Base-by-base conservation (phyloP, 2,888 invertebrate genomes). In the Dicyrtomina minuta region DNA sequence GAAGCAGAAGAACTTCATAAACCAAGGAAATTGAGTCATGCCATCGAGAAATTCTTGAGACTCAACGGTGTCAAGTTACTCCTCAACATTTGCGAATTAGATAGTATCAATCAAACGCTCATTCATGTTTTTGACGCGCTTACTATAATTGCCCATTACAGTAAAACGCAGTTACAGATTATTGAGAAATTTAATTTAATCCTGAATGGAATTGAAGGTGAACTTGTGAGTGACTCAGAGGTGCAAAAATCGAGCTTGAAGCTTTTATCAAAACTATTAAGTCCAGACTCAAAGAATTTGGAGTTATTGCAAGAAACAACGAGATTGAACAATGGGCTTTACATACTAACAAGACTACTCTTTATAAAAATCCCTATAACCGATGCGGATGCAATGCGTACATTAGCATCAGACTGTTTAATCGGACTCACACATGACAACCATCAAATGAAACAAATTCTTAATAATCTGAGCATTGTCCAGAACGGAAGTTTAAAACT, bases 331-430 rank as follows among this genome's bases (percentile, higher is more conserved):
- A 97, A 97, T 81, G 98, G 97, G 1, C 96, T 99, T 68, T 96
- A 98, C 90, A 93, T 91, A 17, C 61, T 78, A 5, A 76, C 76
- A 3, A 64, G 74, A 26, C 68, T 78, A 2, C 70, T 77, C 12
- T 71, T 74, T 17, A 74, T 72, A 17, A 78, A 77, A 62, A 49
- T 56, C 6, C 69, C 70, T 12, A 62, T 72, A 2, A 68, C 71
- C 0, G 97, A 98, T 84, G 98, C 98, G 17, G 98, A 99, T 83
- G 89, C 91, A 46, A 90, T 99, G 78, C 87, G 98, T 61, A 93
- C 94, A 3, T 85, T 97, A 79, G 96, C 98, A 0, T 97, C 97
- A 81, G 87, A 91, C 77, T 96, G 96, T 4, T 84, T 98, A 56
- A 92, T 93, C 39, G 98, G 98, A 0, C 85, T 99, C 41, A 93